These are phyloP conservation scores for Osmerus mordax DNA, from an alignment of 2,113 vertebrate genomes.

Conservation along the genomic window DNA sequence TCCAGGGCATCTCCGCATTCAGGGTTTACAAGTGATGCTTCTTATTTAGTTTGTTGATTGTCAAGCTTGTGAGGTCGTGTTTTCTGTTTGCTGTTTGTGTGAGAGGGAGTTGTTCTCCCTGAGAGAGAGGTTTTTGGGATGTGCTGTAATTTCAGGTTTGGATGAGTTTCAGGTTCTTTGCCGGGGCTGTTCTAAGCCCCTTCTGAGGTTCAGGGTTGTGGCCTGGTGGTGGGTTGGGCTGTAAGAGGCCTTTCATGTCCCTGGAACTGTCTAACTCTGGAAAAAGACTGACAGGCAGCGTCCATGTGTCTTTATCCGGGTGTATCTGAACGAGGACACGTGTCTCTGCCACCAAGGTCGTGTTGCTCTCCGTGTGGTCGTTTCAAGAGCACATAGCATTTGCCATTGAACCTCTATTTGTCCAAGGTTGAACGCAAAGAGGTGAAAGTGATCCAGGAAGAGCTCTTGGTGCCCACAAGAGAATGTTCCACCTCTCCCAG, in stretches of 20 bases:
- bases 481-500: no score
- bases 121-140: background rate
- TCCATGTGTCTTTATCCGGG: background rate
- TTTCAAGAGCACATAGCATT: background rate
- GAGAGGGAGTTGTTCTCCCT: constrained; percentile 6
- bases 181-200: background rate
- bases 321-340: background rate
- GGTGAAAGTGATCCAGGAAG: no score
- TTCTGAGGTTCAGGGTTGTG: background rate
- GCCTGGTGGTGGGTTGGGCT: constrained; percentile 10
- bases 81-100: constrained; percentile 12
- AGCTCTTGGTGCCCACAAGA: no score
- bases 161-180: constrained; percentile 8
- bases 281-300: background rate
- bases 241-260: constrained; percentile 4
- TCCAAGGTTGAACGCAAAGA: background rate
- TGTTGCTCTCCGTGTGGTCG: background rate
- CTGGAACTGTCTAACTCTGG: background rate
- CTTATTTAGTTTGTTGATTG: no score
- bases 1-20: no score
- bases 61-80: background rate
- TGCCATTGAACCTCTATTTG: background rate
- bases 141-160: constrained; percentile 5
- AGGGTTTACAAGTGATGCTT: background rate
- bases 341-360: background rate